Percentiles rank a stretch among this genome's conserved stretches.
phyloP scores from a whole-genome alignment of 2,888 invertebrate species.

The Chaitophorus viminalis region DNA sequence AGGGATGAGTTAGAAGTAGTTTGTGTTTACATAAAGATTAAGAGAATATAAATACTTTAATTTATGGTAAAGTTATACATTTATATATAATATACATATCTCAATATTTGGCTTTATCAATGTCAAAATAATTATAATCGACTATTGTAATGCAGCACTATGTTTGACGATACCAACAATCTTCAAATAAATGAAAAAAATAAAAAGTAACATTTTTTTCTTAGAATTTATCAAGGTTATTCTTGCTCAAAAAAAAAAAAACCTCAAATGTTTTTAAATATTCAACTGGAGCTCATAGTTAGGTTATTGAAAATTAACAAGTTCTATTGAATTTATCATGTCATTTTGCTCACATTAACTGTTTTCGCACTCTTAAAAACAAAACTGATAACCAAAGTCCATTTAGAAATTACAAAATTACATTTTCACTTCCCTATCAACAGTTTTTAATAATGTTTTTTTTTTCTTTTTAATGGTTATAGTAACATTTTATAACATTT shows the following conservation, averaged over 20 bases:
- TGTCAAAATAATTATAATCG: neutral
- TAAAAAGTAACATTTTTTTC: neutral
- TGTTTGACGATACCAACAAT: too few relatives aligned
- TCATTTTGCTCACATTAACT: neutral
- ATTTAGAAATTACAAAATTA: slow-evolving; percentile 8
- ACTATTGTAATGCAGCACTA: too few relatives aligned
- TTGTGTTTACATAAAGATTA: too few relatives aligned
- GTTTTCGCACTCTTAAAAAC: neutral
- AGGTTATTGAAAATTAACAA: neutral
- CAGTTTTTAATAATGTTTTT: neutral
- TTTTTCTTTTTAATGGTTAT: neutral
- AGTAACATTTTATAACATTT: too few relatives aligned
- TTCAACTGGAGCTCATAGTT: neutral
- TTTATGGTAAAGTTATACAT: too few relatives aligned
- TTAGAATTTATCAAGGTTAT: neutral
- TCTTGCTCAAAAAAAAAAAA: neutral
- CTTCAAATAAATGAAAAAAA: neutral
- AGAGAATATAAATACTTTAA: neutral
- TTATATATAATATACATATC: too few relatives aligned
- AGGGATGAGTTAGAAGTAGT: too few relatives aligned
- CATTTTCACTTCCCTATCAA: neutral
- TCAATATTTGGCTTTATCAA: neutral
- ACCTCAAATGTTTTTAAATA: neutral
- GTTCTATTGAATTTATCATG: neutral
- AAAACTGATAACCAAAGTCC: neutral